Evolutionary conservation across 2,113 vertebrate species (phyloP), one percentile per base, ranked within the genome.

Genomic region (Stigmatopora nigra): DNA sequence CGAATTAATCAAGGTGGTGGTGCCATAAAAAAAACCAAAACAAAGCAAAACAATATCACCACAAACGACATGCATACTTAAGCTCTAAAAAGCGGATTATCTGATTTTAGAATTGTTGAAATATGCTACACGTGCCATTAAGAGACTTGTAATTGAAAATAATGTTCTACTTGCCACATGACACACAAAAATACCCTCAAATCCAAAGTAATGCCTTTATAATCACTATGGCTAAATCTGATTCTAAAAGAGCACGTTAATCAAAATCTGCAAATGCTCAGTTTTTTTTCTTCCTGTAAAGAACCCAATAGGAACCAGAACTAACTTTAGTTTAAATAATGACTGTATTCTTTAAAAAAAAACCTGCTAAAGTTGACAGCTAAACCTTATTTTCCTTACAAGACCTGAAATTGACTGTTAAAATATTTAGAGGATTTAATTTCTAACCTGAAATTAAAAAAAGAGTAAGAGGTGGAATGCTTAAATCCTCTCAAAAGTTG

Each of bases 201-300:
- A 14, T 61, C 53, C 12, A 5, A 36, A 22, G 61, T 58, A 36
- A 56, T 49, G 48, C 52, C 51, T 73, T 72, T 15, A 63, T 71
- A 67, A 71, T 60, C 51, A 73, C 67, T 63, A 44, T 16, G 25
- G 49, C 3, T 64, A 41, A n/a, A 55, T 41, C 61, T 48, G 56
- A 31, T 53, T 51, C 61, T 45, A 53, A 68, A 64, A 57, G 47
- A 47, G 41, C 52, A 38, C 8, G 61, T 72, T 62, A 48, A 51
- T 63, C 67, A 63, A 67, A 66, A 58, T 71, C 51, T 63, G 68
- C 71, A 80, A 68, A 63, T 72, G 62, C 70, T 71, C 44, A 63
- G 25, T 38, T 44, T 66, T 38, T 22, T 55, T 51, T 77, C 64
- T 61, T 45, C 47, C 52, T 46, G 13, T 70, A 61, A 51, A 52